A percentile compares a stretch with the other conserved stretches of the same genome.
phyloP scores from a whole-genome alignment of 2,888 invertebrate species.

The Oeneis ivallda region DNA sequence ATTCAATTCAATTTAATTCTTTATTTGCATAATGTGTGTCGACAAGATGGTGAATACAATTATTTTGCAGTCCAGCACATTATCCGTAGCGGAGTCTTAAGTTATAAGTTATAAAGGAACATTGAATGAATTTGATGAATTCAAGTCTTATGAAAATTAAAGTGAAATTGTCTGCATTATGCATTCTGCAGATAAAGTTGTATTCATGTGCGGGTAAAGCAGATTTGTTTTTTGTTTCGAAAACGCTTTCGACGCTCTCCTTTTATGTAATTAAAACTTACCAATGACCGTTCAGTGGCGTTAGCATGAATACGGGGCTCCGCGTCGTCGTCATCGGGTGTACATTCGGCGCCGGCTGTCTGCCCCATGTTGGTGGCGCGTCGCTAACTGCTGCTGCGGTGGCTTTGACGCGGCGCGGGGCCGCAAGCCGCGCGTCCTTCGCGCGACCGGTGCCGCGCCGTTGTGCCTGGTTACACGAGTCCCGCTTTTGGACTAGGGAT shows the following conservation, averaged over 20 bases:
- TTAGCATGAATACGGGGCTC: slow-evolving; percentile 78
- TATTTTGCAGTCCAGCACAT: no score
- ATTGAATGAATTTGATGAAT: background rate
- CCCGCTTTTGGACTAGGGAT: slow-evolving; percentile 51
- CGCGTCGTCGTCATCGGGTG: slow-evolving; percentile 76
- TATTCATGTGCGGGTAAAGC: background rate
- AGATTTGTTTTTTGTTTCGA: background rate
- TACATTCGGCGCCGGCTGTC: slow-evolving; percentile 77
- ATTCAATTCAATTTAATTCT: no score
- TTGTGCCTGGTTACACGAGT: slow-evolving; percentile 50
- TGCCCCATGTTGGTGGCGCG: slow-evolving; percentile 74
- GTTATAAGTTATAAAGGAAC: no score
- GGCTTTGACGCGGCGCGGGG: slow-evolving; percentile 59
- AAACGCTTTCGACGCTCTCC: background rate
- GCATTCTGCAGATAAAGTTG: background rate
- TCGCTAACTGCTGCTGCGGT: slow-evolving; percentile 33
- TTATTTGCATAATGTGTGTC: no score
- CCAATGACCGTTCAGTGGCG: slow-evolving; percentile 78
- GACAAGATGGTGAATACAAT: no score
- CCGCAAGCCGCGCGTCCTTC: slow-evolving; percentile 77
- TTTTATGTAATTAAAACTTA: slow-evolving; percentile 52
- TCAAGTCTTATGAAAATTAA: no score
- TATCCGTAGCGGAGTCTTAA: no score
- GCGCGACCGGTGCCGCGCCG: slow-evolving; percentile 72
- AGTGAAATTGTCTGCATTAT: no score